Conservation (phyloP, 2,113 vertebrate genomes). For the Seriola quinqueradiata region DNA sequence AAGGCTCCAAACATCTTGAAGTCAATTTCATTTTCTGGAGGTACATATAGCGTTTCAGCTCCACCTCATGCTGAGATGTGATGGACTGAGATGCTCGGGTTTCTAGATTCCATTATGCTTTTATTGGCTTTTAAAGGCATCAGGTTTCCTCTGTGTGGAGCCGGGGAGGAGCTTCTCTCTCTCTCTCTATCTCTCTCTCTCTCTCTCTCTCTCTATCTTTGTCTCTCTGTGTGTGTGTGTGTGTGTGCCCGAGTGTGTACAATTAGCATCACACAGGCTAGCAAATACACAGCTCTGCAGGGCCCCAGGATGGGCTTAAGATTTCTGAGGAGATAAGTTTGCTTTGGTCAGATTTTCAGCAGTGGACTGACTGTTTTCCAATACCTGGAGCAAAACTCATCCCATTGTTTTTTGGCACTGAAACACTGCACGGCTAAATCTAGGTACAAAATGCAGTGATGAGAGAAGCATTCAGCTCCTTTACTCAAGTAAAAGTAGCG, state of each 20-base stretch:
- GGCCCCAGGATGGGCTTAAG: constrained; percentile 74
- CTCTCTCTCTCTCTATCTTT: neutral
- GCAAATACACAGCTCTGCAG: constrained; percentile 45
- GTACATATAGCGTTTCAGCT: constrained; percentile 71
- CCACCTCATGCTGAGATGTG: constrained; percentile 63
- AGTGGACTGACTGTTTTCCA: constrained; percentile 51
- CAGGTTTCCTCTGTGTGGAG: constrained; percentile 81
- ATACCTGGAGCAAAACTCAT: constrained; percentile 57
- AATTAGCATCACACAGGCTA: constrained; percentile 70
- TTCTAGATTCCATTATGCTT: constrained; percentile 83
- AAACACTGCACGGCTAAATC: constrained; percentile 21
- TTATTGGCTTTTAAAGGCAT: constrained; percentile 85
- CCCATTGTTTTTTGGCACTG: constrained; percentile 43
- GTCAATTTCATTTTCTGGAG: constrained; percentile 72
- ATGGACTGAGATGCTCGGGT: constrained; percentile 72
- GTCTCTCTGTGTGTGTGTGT: constrained; percentile 22
- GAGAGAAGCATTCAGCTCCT: constrained; percentile 11
- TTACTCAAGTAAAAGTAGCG: neutral
- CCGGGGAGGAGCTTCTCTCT: constrained; percentile 68
- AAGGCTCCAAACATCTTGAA: constrained; percentile 53
- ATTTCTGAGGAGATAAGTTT: constrained; percentile 71
- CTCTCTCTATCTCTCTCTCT: no score
- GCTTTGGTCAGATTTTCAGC: constrained; percentile 66
- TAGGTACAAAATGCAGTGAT: neutral
- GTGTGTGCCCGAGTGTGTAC: constrained; percentile 26